Percentiles rank a stretch among this genome's conserved stretches.
These are phyloP conservation scores for Talpa occidentalis DNA, from an alignment of 2,113 vertebrate species.

Conservation along the genomic window DNA sequence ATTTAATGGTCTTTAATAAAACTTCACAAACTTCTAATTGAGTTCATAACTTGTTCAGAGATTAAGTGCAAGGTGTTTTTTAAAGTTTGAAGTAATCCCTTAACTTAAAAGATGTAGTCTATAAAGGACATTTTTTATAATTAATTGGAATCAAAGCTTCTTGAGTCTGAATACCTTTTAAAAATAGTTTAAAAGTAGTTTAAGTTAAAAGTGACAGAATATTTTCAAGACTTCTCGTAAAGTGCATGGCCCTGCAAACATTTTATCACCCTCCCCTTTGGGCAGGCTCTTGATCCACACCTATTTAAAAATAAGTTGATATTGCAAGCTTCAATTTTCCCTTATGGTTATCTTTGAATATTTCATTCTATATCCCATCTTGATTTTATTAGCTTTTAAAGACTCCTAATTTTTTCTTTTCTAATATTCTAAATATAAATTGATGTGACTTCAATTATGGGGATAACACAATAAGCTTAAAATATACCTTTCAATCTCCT, in stretches of 20 bases:
- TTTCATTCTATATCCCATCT: neutral
- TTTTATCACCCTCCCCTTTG: neutral
- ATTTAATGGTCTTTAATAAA: constrained; percentile 2
- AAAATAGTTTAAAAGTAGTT: neutral
- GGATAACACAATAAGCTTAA: neutral
- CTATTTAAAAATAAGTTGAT: neutral
- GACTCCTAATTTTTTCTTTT: neutral
- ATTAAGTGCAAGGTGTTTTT: neutral
- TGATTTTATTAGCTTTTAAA: constrained; percentile 12
- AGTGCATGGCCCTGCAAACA: neutral
- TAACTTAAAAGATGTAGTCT: neutral
- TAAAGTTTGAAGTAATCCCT: constrained; percentile 50
- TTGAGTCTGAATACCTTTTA: constrained; percentile 38
- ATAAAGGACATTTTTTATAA: constrained; percentile 27
- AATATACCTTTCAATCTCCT: neutral
- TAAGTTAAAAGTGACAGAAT: neutral
- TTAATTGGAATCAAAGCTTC: constrained; percentile 33
- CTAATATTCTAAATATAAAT: neutral
- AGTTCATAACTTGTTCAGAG: constrained; percentile 2
- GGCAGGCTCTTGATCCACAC: neutral
- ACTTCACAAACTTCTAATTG: neutral
- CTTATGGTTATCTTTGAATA: neutral
- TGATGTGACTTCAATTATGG: neutral
- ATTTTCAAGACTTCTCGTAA: neutral
- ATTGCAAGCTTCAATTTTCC: neutral